Conservation (phyloP, 1,140 invertebrate genomes). For the Zaprionus kolodkinae region DNA sequence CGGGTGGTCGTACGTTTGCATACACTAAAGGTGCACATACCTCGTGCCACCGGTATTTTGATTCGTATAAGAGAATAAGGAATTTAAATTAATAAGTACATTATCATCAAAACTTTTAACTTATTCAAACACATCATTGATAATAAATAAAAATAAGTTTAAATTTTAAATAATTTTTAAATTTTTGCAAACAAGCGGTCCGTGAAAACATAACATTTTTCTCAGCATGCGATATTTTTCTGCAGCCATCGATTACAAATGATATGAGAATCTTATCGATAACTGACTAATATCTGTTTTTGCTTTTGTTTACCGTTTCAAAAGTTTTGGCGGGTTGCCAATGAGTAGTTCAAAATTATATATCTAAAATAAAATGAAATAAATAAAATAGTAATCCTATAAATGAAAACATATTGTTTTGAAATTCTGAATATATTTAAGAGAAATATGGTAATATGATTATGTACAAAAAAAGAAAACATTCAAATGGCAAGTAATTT, state of each 20-base stretch:
- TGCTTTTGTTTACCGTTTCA: not conserved
- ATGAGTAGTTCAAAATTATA: not conserved
- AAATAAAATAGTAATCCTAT: not conserved
- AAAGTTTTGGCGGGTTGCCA: not conserved
- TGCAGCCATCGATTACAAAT: not conserved
- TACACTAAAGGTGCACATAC: slow-evolving; percentile 26
- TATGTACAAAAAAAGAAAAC: too few species aligned
- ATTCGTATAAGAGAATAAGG: too few species aligned
- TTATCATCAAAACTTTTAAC: not conserved
- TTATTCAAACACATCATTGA: not conserved
- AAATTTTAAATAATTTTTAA: not conserved
- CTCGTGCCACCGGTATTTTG: slow-evolving; percentile 13
- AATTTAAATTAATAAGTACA: not conserved
- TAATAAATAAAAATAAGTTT: not conserved
- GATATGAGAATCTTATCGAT: not conserved
- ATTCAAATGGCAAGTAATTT: slow-evolving; percentile 1
- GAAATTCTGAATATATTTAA: too few species aligned
- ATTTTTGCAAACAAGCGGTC: not conserved
- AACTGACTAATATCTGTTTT: not conserved
- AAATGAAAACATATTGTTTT: not conserved
- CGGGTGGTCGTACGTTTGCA: slow-evolving; percentile 26
- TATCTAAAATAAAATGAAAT: not conserved
- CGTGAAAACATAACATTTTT: not conserved
- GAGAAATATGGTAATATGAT: too few species aligned
- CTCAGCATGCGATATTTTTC: not conserved